Evolutionary conservation across 2,797 vertebrate species (phyloP), one percentile per base, ranked within the genome.

Genomic region (Philypnodon macrostomus): DNA sequence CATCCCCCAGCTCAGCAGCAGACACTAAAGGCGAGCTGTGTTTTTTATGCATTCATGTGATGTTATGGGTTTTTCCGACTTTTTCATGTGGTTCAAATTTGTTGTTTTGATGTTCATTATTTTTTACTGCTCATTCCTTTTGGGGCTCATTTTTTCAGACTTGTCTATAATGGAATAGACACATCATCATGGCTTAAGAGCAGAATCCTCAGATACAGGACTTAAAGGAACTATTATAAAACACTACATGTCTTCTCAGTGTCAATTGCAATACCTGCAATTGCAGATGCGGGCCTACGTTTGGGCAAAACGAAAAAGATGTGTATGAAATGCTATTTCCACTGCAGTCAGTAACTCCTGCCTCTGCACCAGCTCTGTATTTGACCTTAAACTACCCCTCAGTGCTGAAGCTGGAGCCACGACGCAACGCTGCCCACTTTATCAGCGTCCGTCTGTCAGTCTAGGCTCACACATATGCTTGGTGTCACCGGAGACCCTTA

Each of bases 401-500:
- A 40, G 19, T 13, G 58, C 53, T 41, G 17, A 33, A n/a, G n/a
- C n/a, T n/a, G n/a, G n/a, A n/a, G n/a, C n/a, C n/a, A n/a, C n/a
- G n/a, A n/a, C 48, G 48, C 50, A 59, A 51, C 17, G 48, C 23
- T 42, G 46, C 48, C 56, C 53, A 57, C 53, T 53, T 59, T 63
- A 55, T 64, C 50, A 41, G 52, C 46, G 3, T 33, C 41, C 50
- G 16, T 24, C 40, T 35, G 70, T 74, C 60, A 45, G 59, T 60
- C 7, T 38, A 64, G 68, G 56, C 67, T 77, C 63, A 63, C 72
- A 77, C 80, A 73, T 87, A 77, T 70, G 77, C 59, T 80, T 64
- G 56, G 49, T 80, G 75, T 72, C 81, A 65, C 15, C 21, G 42
- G 42, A 71, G 67, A 67, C 66, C 79, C 58, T 61, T 67, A 67